Conservation (phyloP, 2,888 invertebrate species). For the Tenthredo scrophulariae region DNA sequence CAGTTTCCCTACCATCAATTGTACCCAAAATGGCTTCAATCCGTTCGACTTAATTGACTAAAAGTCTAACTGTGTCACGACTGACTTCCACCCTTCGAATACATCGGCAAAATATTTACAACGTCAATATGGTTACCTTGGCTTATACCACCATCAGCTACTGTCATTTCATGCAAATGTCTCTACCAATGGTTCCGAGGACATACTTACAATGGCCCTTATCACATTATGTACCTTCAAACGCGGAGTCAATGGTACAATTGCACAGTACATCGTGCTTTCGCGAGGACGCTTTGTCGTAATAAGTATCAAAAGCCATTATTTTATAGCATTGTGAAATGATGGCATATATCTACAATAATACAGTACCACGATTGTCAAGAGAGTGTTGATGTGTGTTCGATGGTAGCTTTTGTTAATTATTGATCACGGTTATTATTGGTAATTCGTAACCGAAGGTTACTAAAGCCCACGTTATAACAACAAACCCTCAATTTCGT, state of each 20-base stretch:
- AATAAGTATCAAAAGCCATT: background rate
- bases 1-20: constrained; percentile 18
- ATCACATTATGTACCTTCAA: constrained; percentile 6
- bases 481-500: constrained; percentile 9
- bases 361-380: background rate
- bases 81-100: background rate
- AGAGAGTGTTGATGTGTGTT: constrained; percentile 21
- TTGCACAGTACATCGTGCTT: background rate
- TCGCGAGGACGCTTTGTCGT: background rate
- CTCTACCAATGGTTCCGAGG: background rate
- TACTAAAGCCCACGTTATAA: background rate
- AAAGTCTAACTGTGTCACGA: background rate
- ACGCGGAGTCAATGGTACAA: background rate
- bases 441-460: background rate
- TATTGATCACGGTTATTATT: constrained; percentile 10
- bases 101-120: background rate
- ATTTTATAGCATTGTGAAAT: background rate
- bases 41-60: constrained; percentile 25
- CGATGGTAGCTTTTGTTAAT: constrained; percentile 16
- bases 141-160: background rate
- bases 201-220: constrained; percentile 10
- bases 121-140: background rate
- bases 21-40: constrained; percentile 15
- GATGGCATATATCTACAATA: background rate
- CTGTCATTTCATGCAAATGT: background rate